Percentiles rank a stretch among this genome's conserved stretches.
phyloP scores from a whole-genome alignment of 2,888 invertebrate genomes.

The Balanococcus diminutus region DNA sequence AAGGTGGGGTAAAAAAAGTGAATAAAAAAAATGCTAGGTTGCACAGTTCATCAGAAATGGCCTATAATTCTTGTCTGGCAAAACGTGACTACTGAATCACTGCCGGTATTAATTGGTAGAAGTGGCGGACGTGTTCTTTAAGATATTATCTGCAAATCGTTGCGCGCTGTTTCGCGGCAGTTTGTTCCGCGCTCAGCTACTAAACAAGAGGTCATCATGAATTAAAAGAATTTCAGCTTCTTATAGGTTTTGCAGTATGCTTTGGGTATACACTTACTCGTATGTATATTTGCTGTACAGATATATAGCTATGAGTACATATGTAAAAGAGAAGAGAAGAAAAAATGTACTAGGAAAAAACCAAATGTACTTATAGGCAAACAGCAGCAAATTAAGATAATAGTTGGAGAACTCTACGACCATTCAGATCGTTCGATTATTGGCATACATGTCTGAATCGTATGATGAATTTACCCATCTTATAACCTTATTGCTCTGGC shows the following conservation, averaged over 20 bases:
- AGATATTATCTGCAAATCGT: conserved; percentile 52
- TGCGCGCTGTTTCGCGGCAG: conserved; percentile 42
- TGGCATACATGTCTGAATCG: not conserved
- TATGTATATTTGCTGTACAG: not conserved
- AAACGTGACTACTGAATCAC: conserved; percentile 52
- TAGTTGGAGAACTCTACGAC: not conserved
- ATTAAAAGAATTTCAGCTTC: conserved; percentile 42
- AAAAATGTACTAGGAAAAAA: not conserved
- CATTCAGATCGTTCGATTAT: conserved; percentile 33
- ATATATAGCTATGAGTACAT: not conserved
- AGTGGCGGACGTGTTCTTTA: conserved; percentile 51
- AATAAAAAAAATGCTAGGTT: conserved; percentile 12
- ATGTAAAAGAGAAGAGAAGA: not conserved
- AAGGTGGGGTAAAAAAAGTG: not conserved
- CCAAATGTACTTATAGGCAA: not conserved
- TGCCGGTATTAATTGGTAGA: conserved; percentile 52
- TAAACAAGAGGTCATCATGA: conserved; percentile 46
- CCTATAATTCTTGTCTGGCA: conserved; percentile 50
- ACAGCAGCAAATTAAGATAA: conserved; percentile 31
- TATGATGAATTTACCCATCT: conserved; percentile 40
- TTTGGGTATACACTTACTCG: not conserved
- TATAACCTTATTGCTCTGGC: not conserved
- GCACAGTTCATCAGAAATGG: conserved; percentile 47
- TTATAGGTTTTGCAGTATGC: not conserved
- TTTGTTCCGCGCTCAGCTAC: conserved; percentile 38